Conservation (phyloP, 2,113 vertebrate species). For the Gymnarchus niloticus region DNA sequence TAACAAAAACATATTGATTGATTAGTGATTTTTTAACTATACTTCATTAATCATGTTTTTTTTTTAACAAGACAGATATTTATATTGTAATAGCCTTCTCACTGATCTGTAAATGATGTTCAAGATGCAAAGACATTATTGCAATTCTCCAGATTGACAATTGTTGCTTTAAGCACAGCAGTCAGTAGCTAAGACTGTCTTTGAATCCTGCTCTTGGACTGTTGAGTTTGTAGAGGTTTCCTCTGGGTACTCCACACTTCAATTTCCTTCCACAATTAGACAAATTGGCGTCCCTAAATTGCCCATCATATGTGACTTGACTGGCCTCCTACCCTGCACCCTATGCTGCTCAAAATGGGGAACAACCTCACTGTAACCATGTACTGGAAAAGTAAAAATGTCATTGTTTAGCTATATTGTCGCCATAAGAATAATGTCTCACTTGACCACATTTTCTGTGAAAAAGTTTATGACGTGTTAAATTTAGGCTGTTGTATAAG, state of each 20-base stretch:
- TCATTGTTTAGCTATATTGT: neutral
- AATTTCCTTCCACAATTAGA: neutral
- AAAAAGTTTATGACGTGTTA: neutral
- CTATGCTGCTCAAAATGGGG: neutral
- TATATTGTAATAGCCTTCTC: no score
- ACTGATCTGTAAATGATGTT: no score
- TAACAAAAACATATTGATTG: neutral
- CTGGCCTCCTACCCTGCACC: neutral
- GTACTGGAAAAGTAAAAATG: neutral
- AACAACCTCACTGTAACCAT: neutral
- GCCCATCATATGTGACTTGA: neutral
- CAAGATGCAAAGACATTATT: no score
- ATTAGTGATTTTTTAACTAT: neutral
- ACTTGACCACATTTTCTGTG: no score
- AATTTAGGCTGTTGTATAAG: neutral
- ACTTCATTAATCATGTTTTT: no score
- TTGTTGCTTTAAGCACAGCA: neutral
- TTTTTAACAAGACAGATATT: no score
- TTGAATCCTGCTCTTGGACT: neutral
- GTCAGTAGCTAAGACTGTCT: neutral
- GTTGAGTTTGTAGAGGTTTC: neutral
- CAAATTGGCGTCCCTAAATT: neutral
- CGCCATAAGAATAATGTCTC: no score
- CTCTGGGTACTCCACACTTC: neutral
- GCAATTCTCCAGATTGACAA: neutral